phyloP scores from a whole-genome alignment of 2,888 invertebrate genomes.

The Macrophya alboannulata region DNA sequence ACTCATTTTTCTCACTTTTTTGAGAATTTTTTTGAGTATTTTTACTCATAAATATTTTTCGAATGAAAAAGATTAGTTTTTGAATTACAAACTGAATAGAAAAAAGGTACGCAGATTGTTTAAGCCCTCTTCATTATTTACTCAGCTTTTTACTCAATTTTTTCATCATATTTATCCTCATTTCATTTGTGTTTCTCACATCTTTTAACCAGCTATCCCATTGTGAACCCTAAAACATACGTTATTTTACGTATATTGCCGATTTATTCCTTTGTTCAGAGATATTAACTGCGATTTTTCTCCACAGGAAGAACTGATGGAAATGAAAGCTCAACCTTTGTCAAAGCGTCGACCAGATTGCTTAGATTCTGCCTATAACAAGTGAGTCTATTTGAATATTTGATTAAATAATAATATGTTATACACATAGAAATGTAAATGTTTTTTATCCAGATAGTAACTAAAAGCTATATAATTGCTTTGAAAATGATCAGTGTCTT shows the following conservation, averaged over 20 bases:
- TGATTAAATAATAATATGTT: conserved; percentile 15
- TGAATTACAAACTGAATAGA: too few relatives aligned
- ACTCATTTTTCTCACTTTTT: too few relatives aligned
- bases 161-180: neutral
- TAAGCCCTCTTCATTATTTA: neutral
- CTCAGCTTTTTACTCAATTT: neutral
- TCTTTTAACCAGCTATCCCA: neutral
- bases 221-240: neutral
- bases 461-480: neutral
- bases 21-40: too few relatives aligned
- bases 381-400: conserved; percentile 78
- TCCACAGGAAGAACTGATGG: conserved; percentile 87
- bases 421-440: neutral
- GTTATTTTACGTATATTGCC: neutral
- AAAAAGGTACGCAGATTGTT: too few relatives aligned
- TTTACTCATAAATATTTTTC: too few relatives aligned
- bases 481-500: conserved; percentile 48
- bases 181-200: neutral
- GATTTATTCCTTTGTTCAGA: conserved; percentile 8
- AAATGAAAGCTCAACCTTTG: conserved; percentile 86
- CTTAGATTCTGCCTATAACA: conserved; percentile 82
- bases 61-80: too few relatives aligned
- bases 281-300: conserved; percentile 73
- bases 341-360: conserved; percentile 89
- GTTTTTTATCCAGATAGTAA: neutral